Percentiles rank a stretch among this genome's conserved stretches.
These are phyloP conservation scores for Prietella phreatophila DNA, from an alignment of 2,113 vertebrate genomes.

Conservation along the genomic window DNA sequence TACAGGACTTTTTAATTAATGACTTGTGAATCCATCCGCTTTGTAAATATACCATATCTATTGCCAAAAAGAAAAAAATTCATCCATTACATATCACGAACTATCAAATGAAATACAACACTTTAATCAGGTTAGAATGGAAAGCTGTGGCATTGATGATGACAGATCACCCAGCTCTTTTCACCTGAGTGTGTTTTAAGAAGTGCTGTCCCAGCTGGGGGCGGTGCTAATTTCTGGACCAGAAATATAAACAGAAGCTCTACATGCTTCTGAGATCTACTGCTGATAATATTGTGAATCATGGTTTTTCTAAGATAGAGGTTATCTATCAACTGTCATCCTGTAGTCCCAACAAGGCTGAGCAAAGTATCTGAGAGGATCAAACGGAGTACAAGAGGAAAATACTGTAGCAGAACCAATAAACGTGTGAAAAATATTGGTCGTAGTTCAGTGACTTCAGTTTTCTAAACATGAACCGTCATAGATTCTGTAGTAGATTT, in stretches of 20 bases:
- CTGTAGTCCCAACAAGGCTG: neutral
- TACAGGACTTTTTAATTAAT: slow-evolving; percentile 67
- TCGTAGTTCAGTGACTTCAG: neutral
- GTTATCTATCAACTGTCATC: neutral
- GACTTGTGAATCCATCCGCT: slow-evolving; percentile 57
- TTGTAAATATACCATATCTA: slow-evolving; percentile 44
- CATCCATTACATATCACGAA: slow-evolving; percentile 58
- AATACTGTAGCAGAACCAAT: neutral
- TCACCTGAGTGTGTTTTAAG: neutral
- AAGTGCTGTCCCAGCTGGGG: neutral
- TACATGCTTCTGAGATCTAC: neutral
- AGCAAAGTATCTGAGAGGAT: neutral
- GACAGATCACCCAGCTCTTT: neutral
- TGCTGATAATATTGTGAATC: neutral
- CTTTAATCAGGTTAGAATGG: slow-evolving; percentile 43
- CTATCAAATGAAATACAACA: slow-evolving; percentile 55
- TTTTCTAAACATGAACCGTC: neutral
- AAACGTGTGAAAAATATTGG: neutral
- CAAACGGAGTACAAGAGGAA: neutral
- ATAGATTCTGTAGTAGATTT: neutral
- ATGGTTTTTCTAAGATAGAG: neutral
- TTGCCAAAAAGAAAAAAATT: slow-evolving; percentile 42
- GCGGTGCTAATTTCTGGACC: neutral
- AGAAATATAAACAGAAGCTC: neutral
- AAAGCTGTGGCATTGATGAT: neutral